Base-by-base conservation (phyloP, 2,888 invertebrate genomes). In the Cynaeus angustus region DNA sequence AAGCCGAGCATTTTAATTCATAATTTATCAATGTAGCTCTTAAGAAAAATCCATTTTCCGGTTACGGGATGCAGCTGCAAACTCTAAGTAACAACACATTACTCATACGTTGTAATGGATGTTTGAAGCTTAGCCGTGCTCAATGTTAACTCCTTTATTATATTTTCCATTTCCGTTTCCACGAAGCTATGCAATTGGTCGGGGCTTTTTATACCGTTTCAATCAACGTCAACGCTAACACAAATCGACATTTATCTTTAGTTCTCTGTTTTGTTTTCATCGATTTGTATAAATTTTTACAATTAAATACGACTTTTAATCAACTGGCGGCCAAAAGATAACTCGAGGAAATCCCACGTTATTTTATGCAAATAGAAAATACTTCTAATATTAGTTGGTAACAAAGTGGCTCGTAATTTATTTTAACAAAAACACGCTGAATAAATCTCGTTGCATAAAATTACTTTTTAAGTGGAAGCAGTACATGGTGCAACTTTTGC, bases 241-340 rank as follows among this genome's bases (percentile, higher is more conserved):
- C 37, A 62, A 62, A 41, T 37, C 50, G 62, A 62, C 62, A 26
- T 62, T 62, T 41, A 62, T 62, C 50, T 62, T 62, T 52, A 10
- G 16, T 12, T 58, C 13, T n/a, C 28, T 21, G 50, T 30, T 26
- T 50, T 53, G 3, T 33, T 53, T 46, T 33, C 30, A 50, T 53
- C 53, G 37, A 53, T 53, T 13, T 9, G 5, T n/a, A 33, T 26
- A 14, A 46, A 53, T 37, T 53, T 53, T 53, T 33, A 26, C 53
- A 50, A 50, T 50, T 50, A 50, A n/a, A n/a, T n/a, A n/a, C n/a
- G n/a, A n/a, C n/a, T n/a, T n/a, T n/a, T n/a, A n/a, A n/a, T n/a
- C n/a, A n/a, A n/a, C n/a, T n/a, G n/a, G n/a, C n/a, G n/a, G n/a
- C n/a, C n/a, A n/a, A n/a, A n/a, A n/a, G n/a, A n/a, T n/a, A n/a